phyloP scores from a whole-genome alignment of 2,113 vertebrate species.

The Salvelinus sp. region DNA sequence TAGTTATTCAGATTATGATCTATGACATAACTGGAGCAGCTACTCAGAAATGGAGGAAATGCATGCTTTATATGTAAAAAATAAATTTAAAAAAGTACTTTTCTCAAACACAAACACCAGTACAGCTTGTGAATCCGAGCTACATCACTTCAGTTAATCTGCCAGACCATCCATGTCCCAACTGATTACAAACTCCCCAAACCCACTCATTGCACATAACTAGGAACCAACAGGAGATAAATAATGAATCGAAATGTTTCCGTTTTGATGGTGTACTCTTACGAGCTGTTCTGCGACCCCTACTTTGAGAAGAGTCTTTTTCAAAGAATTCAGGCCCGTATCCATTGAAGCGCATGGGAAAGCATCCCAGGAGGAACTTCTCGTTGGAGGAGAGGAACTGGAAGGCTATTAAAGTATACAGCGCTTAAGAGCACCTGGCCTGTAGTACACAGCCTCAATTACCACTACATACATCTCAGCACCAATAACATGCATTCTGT shows the following conservation, averaged over 20 bases:
- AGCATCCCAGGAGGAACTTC: conserved; percentile 39
- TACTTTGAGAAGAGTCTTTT: conserved; percentile 57
- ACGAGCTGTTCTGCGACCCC: conserved; percentile 42
- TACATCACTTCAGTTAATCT: background rate
- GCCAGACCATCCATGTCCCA: background rate
- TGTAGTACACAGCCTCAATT: background rate
- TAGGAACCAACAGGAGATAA: conserved; percentile 42
- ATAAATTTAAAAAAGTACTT: background rate
- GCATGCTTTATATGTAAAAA: background rate
- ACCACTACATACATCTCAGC: background rate
- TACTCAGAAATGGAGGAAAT: background rate
- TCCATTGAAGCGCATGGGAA: conserved; percentile 55
- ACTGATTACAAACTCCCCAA: conserved; percentile 6
- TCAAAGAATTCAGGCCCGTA: conserved; percentile 36
- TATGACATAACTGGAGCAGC: no score
- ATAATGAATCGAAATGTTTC: conserved; percentile 63
- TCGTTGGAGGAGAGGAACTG: conserved; percentile 8
- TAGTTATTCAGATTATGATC: no score
- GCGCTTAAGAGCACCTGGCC: conserved; percentile 18
- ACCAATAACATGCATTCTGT: background rate
- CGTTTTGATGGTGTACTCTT: conserved; percentile 41
- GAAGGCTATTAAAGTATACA: conserved; percentile 51
- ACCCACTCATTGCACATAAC: conserved; percentile 12
- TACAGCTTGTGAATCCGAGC: background rate
- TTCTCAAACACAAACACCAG: background rate